Base-by-base conservation (phyloP, 2,888 invertebrate species). In the Hydropsyche betteni region DNA sequence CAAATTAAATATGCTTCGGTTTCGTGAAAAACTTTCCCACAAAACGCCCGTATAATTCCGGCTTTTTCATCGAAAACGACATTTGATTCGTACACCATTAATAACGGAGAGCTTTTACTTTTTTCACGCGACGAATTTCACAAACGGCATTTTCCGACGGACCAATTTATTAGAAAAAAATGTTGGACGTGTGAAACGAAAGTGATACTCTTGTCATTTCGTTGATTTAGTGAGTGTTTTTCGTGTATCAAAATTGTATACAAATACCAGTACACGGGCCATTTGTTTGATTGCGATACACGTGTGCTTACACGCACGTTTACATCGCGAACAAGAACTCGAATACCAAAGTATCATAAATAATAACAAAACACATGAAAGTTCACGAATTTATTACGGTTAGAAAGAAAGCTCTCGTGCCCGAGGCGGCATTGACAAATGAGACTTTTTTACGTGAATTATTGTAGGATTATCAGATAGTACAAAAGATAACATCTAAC, bases 361-460 rank as follows among this genome's bases (percentile, higher is more conserved):
- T 44, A 44, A 58, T 58, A 58, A 58, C 16, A 16, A 58, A 44
- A 58, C 16, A 16, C 16, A 58, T 7, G 61, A 61, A 61, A 61
- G 61, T 61, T 61, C 16, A 61, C 36, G 34, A 36, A 64, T 64
- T 64, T 64, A 64, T 64, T 64, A 64, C 64, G 34, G 64, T 58
- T 58, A 58, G 16, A 7, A 58, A 24, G 58, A 58, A 58, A 58
- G 24, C 58, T 58, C 24, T 58, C 58, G 14, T 58, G 58, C 58
- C 58, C 8, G 58, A 14, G 8, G 16, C 58, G 58, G n/a, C 16
- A 58, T 24, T 58, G 58, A 58, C 58, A 58, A 58, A 58, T 58
- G 58, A 58, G 58, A 24, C 58, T 16, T 24, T 58, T 58, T 24
- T 14, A 24, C 58, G 14, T 58, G 58, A 58, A 58, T 58, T 58